A percentile compares a stretch with the other conserved stretches of the same genome.
These are phyloP conservation scores for Solenodon paradoxus DNA, from an alignment of 2,113 vertebrate species.

Conservation along the genomic window DNA sequence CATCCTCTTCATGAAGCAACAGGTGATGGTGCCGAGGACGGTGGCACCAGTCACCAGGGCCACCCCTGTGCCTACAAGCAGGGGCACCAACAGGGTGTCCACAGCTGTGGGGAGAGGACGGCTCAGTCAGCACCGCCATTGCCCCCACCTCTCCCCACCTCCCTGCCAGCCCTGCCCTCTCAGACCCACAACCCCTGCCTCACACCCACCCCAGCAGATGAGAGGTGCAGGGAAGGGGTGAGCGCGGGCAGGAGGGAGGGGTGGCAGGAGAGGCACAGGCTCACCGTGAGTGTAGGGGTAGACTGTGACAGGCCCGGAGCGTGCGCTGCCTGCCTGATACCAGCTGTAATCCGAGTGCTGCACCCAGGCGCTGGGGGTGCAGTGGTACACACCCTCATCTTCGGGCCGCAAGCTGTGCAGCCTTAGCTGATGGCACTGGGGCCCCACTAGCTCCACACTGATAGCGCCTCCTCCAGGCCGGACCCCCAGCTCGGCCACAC, in stretches of 20 bases:
- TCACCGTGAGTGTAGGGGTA: slow-evolving; percentile 90
- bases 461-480: slow-evolving; percentile 79
- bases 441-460: slow-evolving; percentile 86
- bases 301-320: slow-evolving; percentile 84
- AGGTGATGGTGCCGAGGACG: slow-evolving; percentile 89
- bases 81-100: slow-evolving; percentile 89
- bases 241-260: not conserved
- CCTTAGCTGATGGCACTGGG: slow-evolving; percentile 85
- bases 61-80: slow-evolving; percentile 86
- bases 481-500: slow-evolving; percentile 74
- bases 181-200: too few relatives aligned
- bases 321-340: slow-evolving; percentile 85
- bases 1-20: slow-evolving; percentile 91
- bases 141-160: not conserved
- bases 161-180: not conserved
- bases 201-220: too few relatives aligned
- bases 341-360: slow-evolving; percentile 87
- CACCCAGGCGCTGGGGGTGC: slow-evolving; percentile 87
- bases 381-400: slow-evolving; percentile 89
- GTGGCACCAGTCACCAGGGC: slow-evolving; percentile 88
- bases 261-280: not conserved
- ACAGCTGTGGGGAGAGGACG: slow-evolving; percentile 69
- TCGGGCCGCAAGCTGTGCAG: slow-evolving; percentile 82
- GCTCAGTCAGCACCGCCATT: too few relatives aligned
- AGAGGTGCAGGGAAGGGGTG: not conserved